Conservation (phyloP, 2,797 vertebrate species). For the Sphaeramia orbicularis region DNA sequence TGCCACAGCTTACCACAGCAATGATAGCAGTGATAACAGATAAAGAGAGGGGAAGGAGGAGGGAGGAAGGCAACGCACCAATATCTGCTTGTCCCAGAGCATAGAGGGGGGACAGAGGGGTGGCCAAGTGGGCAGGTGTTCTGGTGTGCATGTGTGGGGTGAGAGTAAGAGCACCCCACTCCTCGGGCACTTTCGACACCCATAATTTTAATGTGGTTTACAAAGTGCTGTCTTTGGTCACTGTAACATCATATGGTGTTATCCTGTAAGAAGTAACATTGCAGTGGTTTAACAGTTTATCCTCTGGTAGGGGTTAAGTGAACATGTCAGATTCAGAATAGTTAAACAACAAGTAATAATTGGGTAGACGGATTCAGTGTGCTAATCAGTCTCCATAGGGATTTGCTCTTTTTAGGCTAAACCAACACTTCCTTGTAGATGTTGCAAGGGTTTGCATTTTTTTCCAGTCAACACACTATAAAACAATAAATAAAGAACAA, state of each 20-base stretch:
- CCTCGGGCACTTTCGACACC: background rate
- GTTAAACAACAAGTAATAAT: slow-evolving; percentile 49
- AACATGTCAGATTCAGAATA: slow-evolving; percentile 30
- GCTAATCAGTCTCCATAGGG: slow-evolving; percentile 49
- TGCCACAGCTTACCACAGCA: slow-evolving; percentile 68
- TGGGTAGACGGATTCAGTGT: slow-evolving; percentile 12
- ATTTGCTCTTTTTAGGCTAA: slow-evolving; percentile 46
- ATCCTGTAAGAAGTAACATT: background rate
- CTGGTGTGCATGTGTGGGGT: slow-evolving; percentile 15
- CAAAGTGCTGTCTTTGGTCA: slow-evolving; percentile 75
- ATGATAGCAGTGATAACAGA: slow-evolving; percentile 93
- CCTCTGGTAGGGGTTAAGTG: slow-evolving; percentile 16
- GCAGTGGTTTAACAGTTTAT: slow-evolving; percentile 17
- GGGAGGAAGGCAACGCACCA: slow-evolving; percentile 80
- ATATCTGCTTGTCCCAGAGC: slow-evolving; percentile 92
- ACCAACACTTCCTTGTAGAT: slow-evolving; percentile 43
- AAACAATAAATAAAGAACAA: slow-evolving; percentile 17
- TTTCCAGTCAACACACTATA: slow-evolving; percentile 28
- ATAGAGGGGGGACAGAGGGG: slow-evolving; percentile 60
- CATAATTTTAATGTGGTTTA: background rate
- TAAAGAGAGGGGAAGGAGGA: slow-evolving; percentile 81
- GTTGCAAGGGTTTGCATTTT: slow-evolving; percentile 46
- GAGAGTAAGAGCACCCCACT: background rate
- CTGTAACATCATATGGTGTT: slow-evolving; percentile 66
- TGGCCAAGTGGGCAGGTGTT: slow-evolving; percentile 71